phyloP scores from a whole-genome alignment of 2,888 invertebrate species.

The Lysandra coridon region DNA sequence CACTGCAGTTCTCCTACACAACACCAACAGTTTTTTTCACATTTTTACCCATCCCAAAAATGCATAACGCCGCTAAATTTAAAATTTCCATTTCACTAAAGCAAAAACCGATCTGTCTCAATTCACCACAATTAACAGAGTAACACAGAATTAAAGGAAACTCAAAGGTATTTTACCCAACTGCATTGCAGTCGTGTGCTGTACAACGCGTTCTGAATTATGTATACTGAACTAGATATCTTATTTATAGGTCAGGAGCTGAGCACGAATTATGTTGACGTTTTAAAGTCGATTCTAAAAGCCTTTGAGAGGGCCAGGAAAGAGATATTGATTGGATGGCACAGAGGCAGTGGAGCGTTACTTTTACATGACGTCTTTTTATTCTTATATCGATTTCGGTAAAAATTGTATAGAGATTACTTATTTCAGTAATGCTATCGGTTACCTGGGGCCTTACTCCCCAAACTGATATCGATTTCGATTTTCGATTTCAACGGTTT shows the following conservation, averaged over 20 bases:
- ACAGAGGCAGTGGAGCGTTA: background rate
- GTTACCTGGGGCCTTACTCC: no score
- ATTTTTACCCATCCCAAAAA: background rate
- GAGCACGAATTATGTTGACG: conserved; percentile 13
- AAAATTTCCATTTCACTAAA: background rate
- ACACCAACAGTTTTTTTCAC: no score
- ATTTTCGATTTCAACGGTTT: no score
- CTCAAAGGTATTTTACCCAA: conserved; percentile 41
- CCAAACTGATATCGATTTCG: no score
- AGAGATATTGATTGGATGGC: background rate
- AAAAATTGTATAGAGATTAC: background rate
- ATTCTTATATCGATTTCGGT: background rate
- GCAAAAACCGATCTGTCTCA: conserved; percentile 42
- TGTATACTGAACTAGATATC: conserved; percentile 47
- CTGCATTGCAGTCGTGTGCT: conserved; percentile 36
- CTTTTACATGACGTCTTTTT: background rate
- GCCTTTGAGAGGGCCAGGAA: background rate
- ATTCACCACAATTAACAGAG: conserved; percentile 44
- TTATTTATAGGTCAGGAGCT: conserved; percentile 43
- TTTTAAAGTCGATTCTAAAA: conserved; percentile 12
- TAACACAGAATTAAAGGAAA: conserved; percentile 38
- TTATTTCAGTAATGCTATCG: background rate
- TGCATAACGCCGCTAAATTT: background rate
- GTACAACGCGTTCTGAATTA: conserved; percentile 50
- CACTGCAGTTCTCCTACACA: no score